Evolutionary conservation across 2,113 vertebrate species (phyloP).

Genomic region (Ondatra zibethicus): DNA sequence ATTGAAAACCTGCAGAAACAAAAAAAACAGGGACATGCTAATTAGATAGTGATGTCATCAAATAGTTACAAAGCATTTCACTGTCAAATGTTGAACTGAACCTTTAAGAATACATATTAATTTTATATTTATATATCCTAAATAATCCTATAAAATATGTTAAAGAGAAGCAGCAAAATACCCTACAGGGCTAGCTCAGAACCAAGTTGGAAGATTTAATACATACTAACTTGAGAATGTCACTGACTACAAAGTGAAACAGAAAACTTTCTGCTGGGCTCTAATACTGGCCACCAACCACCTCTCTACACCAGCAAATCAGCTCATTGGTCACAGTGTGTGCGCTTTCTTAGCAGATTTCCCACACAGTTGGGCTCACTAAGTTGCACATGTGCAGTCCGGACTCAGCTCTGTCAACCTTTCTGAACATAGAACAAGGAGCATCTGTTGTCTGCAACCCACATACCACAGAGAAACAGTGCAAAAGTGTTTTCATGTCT

Average conservation of each 20-base stretch:
- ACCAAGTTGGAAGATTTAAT: not conserved
- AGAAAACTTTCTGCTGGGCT: not conserved
- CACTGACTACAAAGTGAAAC: not conserved
- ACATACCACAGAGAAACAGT: not conserved
- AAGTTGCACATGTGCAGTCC: not conserved
- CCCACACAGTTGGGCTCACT: not conserved
- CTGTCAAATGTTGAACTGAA: not conserved
- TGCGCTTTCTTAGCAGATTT: not conserved
- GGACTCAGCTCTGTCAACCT: rapidly evolving
- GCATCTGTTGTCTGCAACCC: not conserved
- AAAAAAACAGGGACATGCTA: slow-evolving; percentile 11
- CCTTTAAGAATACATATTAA: not conserved
- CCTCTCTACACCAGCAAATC: not conserved
- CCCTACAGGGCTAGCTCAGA: not conserved
- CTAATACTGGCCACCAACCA: not conserved
- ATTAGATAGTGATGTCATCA: not conserved
- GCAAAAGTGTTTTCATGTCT: not conserved
- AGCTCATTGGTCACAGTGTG: not conserved
- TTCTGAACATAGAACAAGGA: not conserved
- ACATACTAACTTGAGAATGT: not conserved
- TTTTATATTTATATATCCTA: not conserved
- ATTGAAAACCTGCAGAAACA: slow-evolving; percentile 95
- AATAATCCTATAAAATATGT: not conserved
- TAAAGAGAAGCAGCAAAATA: not conserved
- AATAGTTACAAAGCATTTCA: not conserved